Base-by-base conservation (phyloP, 2,113 vertebrate species). In the Sapajus apella region DNA sequence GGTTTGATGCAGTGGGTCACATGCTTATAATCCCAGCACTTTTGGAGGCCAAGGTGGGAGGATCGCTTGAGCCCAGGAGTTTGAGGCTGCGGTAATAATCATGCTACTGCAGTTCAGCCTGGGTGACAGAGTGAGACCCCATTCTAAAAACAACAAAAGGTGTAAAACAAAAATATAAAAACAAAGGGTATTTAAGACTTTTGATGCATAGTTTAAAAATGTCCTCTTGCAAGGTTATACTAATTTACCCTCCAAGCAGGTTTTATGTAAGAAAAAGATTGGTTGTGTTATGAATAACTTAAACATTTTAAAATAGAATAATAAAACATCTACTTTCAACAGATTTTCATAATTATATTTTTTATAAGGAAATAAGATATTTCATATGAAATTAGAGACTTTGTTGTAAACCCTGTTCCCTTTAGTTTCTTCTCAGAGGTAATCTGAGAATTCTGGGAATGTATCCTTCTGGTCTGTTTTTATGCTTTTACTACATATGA, bases 261-360 rank as follows among this genome's bases (percentile, higher is more conserved):
- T 84, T 86, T 10, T 79, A 35, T 66, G 17, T 72, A 64, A 86
- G 55, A 70, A 93, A 70, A 77, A 85, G n/a, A 84, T 40, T 56
- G 20, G 64, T 91, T 37, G 16, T 68, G 56, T 66, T 90, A 77
- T 52, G 47, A 77, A 85, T 86, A 79, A 73, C 79, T 80, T 81
- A 86, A 95, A 85, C 52, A 83, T 66, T 85, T 85, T 82, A n/a
- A 93, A 94, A 72, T 30, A 90, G 23, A 73, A 56, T 87, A 94
- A 93, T 87, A 95, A 89, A 68, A 80, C 52, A 91, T 87, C 32
- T 8, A 72, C 18, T 94, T 97, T 83, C 7, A 88, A 94, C 16
- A 89, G 66, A 81, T 97, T 72, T 88, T 76, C 40, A 8, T 83
- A 55, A 58, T 80, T 89, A 82, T 66, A 85, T 82, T 81, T 45